phyloP scores from a whole-genome alignment of 1,140 invertebrate species.

The Tetramorium parvispinum region DNA sequence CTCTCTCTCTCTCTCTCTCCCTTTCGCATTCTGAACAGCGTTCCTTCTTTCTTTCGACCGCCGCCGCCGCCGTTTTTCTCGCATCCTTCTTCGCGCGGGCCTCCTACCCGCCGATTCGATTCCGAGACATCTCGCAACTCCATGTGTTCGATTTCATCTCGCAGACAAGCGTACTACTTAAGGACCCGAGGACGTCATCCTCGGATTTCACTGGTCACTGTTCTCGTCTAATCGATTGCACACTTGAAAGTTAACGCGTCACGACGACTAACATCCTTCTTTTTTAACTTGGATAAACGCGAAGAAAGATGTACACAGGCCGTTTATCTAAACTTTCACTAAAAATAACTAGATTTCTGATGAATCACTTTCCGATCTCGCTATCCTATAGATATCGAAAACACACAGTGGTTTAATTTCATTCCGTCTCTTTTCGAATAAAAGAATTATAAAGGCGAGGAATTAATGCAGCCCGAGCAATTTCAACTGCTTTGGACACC shows the following conservation, averaged over 20 bases:
- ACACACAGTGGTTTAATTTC: background rate
- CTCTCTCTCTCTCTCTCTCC: slow-evolving; percentile 54
- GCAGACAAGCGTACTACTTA: slow-evolving; percentile 35
- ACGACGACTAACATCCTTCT: background rate
- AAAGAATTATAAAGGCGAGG: background rate
- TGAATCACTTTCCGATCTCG: background rate
- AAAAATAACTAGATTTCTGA: background rate
- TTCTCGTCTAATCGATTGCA: slow-evolving; percentile 30
- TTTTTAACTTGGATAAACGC: background rate
- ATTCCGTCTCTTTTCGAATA: background rate
- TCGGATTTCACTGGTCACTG: slow-evolving; percentile 35
- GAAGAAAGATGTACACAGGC: background rate
- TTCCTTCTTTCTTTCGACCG: background rate
- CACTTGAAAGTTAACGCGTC: background rate
- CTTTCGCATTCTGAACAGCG: slow-evolving; percentile 45
- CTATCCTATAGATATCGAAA: background rate
- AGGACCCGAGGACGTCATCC: background rate
- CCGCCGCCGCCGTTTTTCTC: slow-evolving; percentile 29
- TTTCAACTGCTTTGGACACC: background rate
- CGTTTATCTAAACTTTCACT: background rate
- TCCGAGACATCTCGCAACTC: slow-evolving; percentile 34
- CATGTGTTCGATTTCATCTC: slow-evolving; percentile 58
- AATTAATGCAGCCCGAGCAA: background rate
- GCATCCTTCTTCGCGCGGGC: slow-evolving; percentile 33
- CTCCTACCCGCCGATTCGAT: slow-evolving; percentile 17